phyloP scores from a whole-genome alignment of 30 jellyfish, hydroid and myxozoan genomes.

The Pseudorhiza aurosa region DNA sequence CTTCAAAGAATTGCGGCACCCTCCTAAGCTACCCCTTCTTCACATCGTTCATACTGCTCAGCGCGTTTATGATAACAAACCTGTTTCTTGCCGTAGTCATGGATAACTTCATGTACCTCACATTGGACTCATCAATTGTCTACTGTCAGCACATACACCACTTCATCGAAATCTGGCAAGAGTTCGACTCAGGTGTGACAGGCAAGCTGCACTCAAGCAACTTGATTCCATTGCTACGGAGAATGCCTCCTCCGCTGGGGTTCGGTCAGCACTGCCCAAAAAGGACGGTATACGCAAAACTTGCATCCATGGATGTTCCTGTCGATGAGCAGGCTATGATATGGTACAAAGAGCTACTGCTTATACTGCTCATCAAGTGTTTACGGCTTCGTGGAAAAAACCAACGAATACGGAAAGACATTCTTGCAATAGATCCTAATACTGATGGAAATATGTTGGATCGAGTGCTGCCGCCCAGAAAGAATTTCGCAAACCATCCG shows the following conservation, averaged over 20 bases:
- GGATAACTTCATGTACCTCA: conserved; percentile 87
- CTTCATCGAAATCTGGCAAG: conserved; percentile 55
- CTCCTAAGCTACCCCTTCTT: conserved; percentile 62
- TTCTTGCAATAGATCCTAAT: conserved; percentile 12
- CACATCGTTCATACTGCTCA: conserved; percentile 67
- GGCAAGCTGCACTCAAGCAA: conserved; percentile 33
- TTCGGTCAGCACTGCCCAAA: conserved; percentile 80
- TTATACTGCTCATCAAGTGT: conserved; percentile 24
- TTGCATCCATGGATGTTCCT: conserved; percentile 45
- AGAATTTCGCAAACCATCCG: background rate
- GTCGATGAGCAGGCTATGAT: conserved; percentile 36
- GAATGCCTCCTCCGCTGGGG: conserved; percentile 89
- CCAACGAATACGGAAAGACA: conserved; percentile 39
- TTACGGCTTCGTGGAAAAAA: conserved; percentile 22
- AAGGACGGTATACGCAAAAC: conserved; percentile 57
- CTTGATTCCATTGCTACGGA: conserved; percentile 42
- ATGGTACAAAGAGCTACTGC: conserved; percentile 50
- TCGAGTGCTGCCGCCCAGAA: conserved; percentile 36
- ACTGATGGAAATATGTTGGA: conserved; percentile 33
- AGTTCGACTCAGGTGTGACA: conserved; percentile 20
- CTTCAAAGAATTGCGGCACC: conserved; percentile 71
- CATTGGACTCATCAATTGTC: conserved; percentile 68
- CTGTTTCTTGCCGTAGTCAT: conserved; percentile 85
- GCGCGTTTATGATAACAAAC: conserved; percentile 79
- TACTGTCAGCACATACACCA: conserved; percentile 69